A percentile compares a stretch with the other conserved stretches of the same genome.
Evolutionary conservation across 2,888 invertebrate genomes (phyloP).

Genomic region (Rhagonycha lutea): DNA sequence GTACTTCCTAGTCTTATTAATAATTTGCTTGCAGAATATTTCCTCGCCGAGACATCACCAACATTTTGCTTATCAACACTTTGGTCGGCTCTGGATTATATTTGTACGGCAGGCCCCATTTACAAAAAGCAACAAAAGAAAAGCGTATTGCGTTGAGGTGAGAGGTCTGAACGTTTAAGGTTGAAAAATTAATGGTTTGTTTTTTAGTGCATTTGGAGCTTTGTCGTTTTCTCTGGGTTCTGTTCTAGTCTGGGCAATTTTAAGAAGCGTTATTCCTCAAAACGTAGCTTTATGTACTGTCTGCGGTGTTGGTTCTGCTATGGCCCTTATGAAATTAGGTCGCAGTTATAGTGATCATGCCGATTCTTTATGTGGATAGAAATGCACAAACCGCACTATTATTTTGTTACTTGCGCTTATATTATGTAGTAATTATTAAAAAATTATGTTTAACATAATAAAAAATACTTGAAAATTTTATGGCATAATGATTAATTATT

Average conservation of each 20-base stretch:
- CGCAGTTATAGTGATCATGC: constrained; percentile 48
- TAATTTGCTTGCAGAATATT: constrained; percentile 64
- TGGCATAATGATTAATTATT: too few relatives aligned
- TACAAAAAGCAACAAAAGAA: constrained; percentile 66
- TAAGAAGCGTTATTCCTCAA: constrained; percentile 77
- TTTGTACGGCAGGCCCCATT: constrained; percentile 79
- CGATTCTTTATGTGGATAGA: constrained; percentile 39
- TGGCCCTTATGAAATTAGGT: constrained; percentile 60
- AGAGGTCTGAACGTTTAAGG: neutral
- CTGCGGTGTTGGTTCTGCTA: constrained; percentile 72
- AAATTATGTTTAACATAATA: neutral
- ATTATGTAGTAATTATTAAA: neutral
- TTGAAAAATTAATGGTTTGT: neutral
- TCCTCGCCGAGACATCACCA: constrained; percentile 77
- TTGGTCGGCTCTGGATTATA: constrained; percentile 83
- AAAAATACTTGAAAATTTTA: neutral
- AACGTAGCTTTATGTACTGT: constrained; percentile 68
- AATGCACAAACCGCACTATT: neutral
- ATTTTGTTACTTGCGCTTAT: neutral
- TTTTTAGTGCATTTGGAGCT: constrained; percentile 67
- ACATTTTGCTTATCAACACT: constrained; percentile 78
- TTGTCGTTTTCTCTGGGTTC: constrained; percentile 88
- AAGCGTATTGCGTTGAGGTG: constrained; percentile 72
- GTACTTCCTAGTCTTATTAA: neutral
- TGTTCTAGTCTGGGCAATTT: constrained; percentile 84